phyloP scores from a whole-genome alignment of 64 coral and sea anemone species.

The Actinia equina region DNA sequence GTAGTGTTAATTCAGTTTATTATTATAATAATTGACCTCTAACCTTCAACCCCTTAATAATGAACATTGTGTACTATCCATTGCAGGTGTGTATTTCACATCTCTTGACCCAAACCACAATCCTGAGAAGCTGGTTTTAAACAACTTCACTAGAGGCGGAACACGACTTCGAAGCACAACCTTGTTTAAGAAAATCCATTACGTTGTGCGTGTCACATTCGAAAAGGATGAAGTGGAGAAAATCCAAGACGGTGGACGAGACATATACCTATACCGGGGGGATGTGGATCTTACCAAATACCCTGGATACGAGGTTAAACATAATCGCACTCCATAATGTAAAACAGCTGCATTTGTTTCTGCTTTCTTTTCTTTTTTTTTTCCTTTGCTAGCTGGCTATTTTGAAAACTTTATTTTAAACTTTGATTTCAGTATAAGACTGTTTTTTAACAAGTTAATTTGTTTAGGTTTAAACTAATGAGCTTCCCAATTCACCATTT shows the following conservation, averaged over 20 bases:
- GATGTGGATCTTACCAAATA: neutral
- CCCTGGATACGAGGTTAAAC: neutral
- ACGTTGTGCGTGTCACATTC: neutral
- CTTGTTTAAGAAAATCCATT: neutral
- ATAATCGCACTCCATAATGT: neutral
- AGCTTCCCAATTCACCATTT: no score
- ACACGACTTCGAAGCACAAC: neutral
- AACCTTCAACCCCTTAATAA: no score
- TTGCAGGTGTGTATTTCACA: slow-evolving; percentile 3
- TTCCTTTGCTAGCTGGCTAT: no score
- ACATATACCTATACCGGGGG: neutral
- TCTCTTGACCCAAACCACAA: neutral
- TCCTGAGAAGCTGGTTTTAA: slow-evolving; percentile 4
- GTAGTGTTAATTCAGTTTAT: no score
- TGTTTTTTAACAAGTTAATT: no score
- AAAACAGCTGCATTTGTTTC: no score
- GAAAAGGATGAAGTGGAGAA: neutral
- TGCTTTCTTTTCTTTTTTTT: no score
- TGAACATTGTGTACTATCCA: no score
- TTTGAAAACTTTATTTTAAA: no score
- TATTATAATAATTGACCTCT: no score
- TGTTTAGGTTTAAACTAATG: no score
- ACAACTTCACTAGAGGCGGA: neutral
- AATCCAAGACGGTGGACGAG: neutral
- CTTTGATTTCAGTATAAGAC: no score